Conservation (phyloP, 2,113 vertebrate species). For the Octodon degus region DNA sequence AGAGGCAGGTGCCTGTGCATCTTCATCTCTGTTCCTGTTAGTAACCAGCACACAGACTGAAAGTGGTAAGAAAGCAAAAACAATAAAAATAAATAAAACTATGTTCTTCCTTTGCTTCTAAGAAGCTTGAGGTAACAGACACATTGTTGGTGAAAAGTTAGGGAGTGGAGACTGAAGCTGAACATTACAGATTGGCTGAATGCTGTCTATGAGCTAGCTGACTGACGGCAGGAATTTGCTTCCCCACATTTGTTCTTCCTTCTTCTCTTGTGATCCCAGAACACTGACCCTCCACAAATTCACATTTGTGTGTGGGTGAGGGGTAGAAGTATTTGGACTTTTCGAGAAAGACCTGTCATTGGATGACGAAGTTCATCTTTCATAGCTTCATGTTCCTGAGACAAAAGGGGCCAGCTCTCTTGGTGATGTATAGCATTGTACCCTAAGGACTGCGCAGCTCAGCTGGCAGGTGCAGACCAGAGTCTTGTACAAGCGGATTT, state of each 20-base stretch:
- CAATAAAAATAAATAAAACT: not conserved
- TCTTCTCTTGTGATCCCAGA: slow-evolving; percentile 74
- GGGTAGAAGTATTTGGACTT: slow-evolving; percentile 74
- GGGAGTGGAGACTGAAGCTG: slow-evolving; percentile 25
- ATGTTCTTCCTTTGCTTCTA: slow-evolving; percentile 23
- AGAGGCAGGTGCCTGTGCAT: not conserved
- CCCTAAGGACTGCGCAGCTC: slow-evolving; percentile 90
- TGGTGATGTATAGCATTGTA: slow-evolving; percentile 88
- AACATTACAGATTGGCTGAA: not conserved
- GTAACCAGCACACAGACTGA: not conserved
- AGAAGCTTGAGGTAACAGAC: not conserved
- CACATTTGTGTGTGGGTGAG: slow-evolving; percentile 81
- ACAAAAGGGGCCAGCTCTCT: slow-evolving; percentile 91
- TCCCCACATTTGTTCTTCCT: slow-evolving; percentile 18
- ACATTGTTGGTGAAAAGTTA: not conserved
- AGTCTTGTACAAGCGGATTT: slow-evolving; percentile 93
- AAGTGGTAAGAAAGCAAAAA: not conserved
- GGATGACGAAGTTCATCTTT: slow-evolving; percentile 89
- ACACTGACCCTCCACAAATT: slow-evolving; percentile 62
- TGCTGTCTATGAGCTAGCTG: not conserved
- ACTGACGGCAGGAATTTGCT: slow-evolving; percentile 23
- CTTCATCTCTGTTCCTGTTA: slow-evolving; percentile 13
- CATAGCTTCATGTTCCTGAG: slow-evolving; percentile 92
- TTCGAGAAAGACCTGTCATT: slow-evolving; percentile 84
- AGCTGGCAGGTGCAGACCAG: slow-evolving; percentile 93